These are phyloP conservation scores for Halcyon malimbica DNA, from an alignment of 2,113 vertebrate genomes.

Conservation along the genomic window DNA sequence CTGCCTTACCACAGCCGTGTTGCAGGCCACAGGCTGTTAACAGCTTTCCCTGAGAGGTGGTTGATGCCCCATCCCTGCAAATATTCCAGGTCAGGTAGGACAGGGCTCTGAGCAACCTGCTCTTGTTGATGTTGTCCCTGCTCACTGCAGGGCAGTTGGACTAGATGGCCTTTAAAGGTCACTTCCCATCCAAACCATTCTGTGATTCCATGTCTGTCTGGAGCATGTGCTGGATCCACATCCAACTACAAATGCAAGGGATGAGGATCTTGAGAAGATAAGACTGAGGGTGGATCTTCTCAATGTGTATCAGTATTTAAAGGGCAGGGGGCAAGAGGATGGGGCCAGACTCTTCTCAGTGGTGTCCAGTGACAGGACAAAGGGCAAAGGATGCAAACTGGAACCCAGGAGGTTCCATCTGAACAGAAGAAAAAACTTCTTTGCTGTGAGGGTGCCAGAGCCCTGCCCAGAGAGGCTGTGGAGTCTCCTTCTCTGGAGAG, in stretches of 20 bases:
- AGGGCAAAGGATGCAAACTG: too few relatives aligned
- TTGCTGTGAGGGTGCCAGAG: too few relatives aligned
- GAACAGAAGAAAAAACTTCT: too few relatives aligned
- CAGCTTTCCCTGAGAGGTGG: background rate
- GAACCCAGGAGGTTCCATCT: too few relatives aligned
- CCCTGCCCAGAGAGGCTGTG: too few relatives aligned
- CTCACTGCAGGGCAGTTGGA: background rate
- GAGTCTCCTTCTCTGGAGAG: too few relatives aligned
- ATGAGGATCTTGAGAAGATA: background rate
- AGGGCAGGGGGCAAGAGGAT: too few relatives aligned
- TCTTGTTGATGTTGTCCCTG: background rate
- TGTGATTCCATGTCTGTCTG: background rate
- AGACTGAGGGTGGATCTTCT: too few relatives aligned
- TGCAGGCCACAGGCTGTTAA: background rate
- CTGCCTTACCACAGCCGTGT: background rate
- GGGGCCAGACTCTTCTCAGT: too few relatives aligned
- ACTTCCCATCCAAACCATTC: background rate
- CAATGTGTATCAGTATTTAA: too few relatives aligned
- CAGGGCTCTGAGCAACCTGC: background rate
- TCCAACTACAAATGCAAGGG: background rate
- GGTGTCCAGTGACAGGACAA: too few relatives aligned
- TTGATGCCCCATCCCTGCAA: background rate
- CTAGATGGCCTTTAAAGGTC: background rate
- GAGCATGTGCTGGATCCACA: rapidly evolving
- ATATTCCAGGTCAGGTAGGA: background rate